Evolutionary conservation across 2,113 vertebrate species (phyloP).

Genomic region (Cynoglossus semilaevis): DNA sequence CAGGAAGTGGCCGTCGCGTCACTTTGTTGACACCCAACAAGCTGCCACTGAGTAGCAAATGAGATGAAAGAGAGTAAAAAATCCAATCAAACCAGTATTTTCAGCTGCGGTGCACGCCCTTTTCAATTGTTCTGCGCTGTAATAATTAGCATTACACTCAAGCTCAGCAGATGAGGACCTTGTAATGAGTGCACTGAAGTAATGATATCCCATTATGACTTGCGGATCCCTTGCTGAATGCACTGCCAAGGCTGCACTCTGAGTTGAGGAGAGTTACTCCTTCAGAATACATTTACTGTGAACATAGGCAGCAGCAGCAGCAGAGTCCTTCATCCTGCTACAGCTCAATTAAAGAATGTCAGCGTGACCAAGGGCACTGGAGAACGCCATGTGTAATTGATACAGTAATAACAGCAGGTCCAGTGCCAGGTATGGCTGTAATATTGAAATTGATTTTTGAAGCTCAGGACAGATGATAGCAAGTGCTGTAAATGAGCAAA

Average conservation of each 20-base stretch:
- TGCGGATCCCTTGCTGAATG: slow-evolving; percentile 69
- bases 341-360: slow-evolving; percentile 57
- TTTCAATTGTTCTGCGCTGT: slow-evolving; percentile 38
- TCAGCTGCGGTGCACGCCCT: slow-evolving; percentile 43
- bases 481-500: slow-evolving; percentile 19
- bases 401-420: slow-evolving; percentile 55
- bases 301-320: slow-evolving; percentile 1
- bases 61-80: slow-evolving; percentile 37
- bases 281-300: slow-evolving; percentile 39
- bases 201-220: slow-evolving; percentile 78
- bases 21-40: slow-evolving; percentile 37
- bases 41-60: slow-evolving; percentile 26
- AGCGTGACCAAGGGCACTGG: slow-evolving; percentile 58
- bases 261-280: slow-evolving; percentile 31
- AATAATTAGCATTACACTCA: slow-evolving; percentile 72
- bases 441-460: slow-evolving; percentile 57
- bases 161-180: slow-evolving; percentile 69
- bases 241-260: slow-evolving; percentile 40
- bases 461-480: slow-evolving; percentile 23
- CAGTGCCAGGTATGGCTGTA: slow-evolving; percentile 38
- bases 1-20: not conserved
- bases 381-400: slow-evolving; percentile 61
- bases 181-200: slow-evolving; percentile 74
- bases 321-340: slow-evolving; percentile 44
- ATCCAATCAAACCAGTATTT: slow-evolving; percentile 58